Evolutionary conservation across 2,888 invertebrate genomes (phyloP).

Genomic region (Syrista parreyssii): DNA sequence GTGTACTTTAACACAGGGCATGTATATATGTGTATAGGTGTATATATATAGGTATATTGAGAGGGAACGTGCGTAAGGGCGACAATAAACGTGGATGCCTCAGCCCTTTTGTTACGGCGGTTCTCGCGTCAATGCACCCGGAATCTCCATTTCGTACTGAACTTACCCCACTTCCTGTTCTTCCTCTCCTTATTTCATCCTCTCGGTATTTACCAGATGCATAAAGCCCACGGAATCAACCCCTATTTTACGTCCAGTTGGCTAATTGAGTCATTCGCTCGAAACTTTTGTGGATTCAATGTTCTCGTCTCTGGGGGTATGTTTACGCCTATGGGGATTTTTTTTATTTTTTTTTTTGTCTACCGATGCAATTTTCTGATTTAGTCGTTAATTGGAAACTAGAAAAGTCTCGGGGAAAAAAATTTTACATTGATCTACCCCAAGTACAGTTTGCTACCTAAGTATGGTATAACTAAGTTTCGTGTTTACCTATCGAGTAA

Average conservation of each 20-base stretch:
- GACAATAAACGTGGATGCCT: slow-evolving; percentile 61
- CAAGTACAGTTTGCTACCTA: neutral
- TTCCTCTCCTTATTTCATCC: slow-evolving; percentile 26
- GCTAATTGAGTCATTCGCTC: slow-evolving; percentile 1
- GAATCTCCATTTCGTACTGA: slow-evolving; percentile 37
- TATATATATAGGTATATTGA: slow-evolving; percentile 19
- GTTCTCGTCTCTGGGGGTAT: too few species aligned
- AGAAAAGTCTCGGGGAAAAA: neutral
- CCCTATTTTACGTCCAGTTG: neutral
- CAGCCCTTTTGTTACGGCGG: slow-evolving; percentile 64
- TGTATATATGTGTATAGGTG: slow-evolving; percentile 15
- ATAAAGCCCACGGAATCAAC: neutral
- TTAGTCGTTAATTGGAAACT: neutral
- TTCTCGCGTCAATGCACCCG: slow-evolving; percentile 65
- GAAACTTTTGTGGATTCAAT: neutral
- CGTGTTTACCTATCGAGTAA: neutral
- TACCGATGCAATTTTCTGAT: neutral
- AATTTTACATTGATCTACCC: neutral
- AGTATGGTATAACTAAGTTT: neutral
- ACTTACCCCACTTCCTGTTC: neutral
- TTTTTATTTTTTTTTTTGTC: too few species aligned
- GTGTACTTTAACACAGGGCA: slow-evolving; percentile 49
- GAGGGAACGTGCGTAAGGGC: slow-evolving; percentile 18
- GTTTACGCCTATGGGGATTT: neutral
- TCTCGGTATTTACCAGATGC: slow-evolving; percentile 20